Evolutionary conservation across 1,140 invertebrate genomes (phyloP).

Genomic region (Drosophila lacteicornis): DNA sequence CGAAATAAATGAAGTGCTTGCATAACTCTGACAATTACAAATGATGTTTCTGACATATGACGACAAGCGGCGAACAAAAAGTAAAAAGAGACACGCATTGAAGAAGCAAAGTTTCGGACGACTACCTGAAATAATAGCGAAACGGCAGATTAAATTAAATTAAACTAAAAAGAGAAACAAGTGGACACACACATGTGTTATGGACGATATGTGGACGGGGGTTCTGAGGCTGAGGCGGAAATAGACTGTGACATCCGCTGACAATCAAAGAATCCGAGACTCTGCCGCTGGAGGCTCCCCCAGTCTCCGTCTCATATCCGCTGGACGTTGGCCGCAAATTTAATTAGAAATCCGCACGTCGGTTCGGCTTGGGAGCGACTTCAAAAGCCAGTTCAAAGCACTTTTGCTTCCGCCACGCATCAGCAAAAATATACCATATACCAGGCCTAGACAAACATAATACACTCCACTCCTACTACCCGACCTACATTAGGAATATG

Average conservation of each 20-base stretch:
- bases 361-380: conserved; percentile 27
- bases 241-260: conserved; percentile 79
- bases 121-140: conserved; percentile 52
- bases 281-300: conserved; percentile 2
- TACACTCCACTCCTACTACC: too few relatives aligned
- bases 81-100: conserved; percentile 31
- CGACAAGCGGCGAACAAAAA: conserved; percentile 22
- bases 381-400: conserved; percentile 66
- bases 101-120: conserved; percentile 22
- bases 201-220: conserved; percentile 5
- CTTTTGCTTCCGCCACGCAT: conserved; percentile 64
- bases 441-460: conserved; percentile 9
- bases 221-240: conserved; percentile 58
- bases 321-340: conserved; percentile 73
- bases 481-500: too few relatives aligned
- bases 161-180: conserved; percentile 31
- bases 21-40: conserved; percentile 66
- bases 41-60: conserved; percentile 64
- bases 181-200: conserved; percentile 50
- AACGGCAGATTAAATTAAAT: conserved; percentile 65
- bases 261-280: conserved; percentile 43
- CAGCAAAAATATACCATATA: conserved; percentile 22
- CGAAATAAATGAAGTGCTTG: conserved; percentile 60
- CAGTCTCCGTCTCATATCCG: conserved; percentile 59
- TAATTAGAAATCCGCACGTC: conserved; percentile 73